Evolutionary conservation across 2,797 vertebrate species (phyloP).

Genomic region (Synanceia verrucosa): DNA sequence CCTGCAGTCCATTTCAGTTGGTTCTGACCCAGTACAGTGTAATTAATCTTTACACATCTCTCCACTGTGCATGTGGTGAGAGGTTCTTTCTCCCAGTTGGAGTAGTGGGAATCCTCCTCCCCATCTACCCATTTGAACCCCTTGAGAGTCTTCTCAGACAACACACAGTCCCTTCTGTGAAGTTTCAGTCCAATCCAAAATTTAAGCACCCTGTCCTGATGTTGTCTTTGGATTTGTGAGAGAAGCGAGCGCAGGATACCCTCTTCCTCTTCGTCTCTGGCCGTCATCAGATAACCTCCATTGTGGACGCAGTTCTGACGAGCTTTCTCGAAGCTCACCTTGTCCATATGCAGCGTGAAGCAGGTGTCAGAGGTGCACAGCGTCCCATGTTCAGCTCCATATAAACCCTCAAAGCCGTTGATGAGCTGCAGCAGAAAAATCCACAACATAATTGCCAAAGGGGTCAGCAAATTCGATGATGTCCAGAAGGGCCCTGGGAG

Average conservation of each 20-base stretch:
- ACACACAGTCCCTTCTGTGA: slow-evolving; percentile 55
- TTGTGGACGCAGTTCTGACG: slow-evolving; percentile 56
- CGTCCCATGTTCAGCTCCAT: slow-evolving; percentile 36
- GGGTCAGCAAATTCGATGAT: neutral
- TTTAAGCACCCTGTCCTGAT: neutral
- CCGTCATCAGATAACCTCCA: slow-evolving; percentile 77
- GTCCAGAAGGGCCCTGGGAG: slow-evolving; percentile 15
- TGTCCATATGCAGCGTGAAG: slow-evolving; percentile 68
- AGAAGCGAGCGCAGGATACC: slow-evolving; percentile 54
- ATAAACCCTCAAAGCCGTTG: slow-evolving; percentile 8
- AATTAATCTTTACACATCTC: slow-evolving; percentile 69
- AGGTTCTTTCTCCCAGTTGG: slow-evolving; percentile 79
- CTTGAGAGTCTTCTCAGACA: slow-evolving; percentile 23
- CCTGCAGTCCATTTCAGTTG: slow-evolving; percentile 69
- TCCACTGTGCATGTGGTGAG: slow-evolving; percentile 71
- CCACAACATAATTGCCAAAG: slow-evolving; percentile 58
- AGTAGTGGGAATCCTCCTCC: slow-evolving; percentile 60
- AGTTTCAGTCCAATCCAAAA: slow-evolving; percentile 81
- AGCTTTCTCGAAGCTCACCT: slow-evolving; percentile 56
- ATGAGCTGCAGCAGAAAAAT: slow-evolving; percentile 64
- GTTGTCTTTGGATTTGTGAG: slow-evolving; percentile 15
- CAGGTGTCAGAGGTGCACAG: slow-evolving; percentile 73
- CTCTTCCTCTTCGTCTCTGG: slow-evolving; percentile 68
- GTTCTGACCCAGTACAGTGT: slow-evolving; percentile 8
- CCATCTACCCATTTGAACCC: slow-evolving; percentile 80